Base-by-base conservation (phyloP, 2,113 vertebrate genomes). In the Phalacrocorax pelagicus region DNA sequence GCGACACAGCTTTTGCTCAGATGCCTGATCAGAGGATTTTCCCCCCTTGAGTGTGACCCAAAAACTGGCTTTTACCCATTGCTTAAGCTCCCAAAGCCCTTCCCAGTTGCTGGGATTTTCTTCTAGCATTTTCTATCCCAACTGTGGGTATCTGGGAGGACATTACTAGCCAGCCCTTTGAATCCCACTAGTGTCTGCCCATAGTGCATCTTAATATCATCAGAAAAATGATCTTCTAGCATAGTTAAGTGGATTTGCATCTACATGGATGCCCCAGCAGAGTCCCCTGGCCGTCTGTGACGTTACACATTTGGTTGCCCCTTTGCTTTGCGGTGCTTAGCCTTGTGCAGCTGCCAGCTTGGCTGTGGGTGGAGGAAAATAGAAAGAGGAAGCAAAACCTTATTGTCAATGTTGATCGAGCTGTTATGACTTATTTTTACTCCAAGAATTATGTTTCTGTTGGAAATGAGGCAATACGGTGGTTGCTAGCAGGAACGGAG, bases 391-490 rank as follows among this genome's bases (percentile, higher is more conserved):
- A 46, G 30, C 12, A 57, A 58, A 69, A 26, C 14, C 30, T 70
- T 18, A 7, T 38, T 34, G 51, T 27, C 14, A 2, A 6, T 36
- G 36, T 20, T 54, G 36, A 30, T 21, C 3, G 30, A 55, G 22
- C 26, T 91, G 27, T 38, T 72, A 3, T 17, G 30, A 11, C 8
- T 55, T 72, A 8, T 42, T 72, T 61, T 61, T 12, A 16, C 47
- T 11, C 4, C 12, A 12, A 44, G 30, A 59, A 52, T 54, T 32
- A 3, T 1, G 3, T 82, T 71, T 66, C 38, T 30, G 2, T 11
- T 30, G 55, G 72, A n/a, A 38, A n/a, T 27, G 42, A 34, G 63
- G 22, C 0, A 10, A 29, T 5, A 10, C 0, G 4, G n/a, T 17
- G 47, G 14, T n/a, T 71, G 23, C 61, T 9, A 20, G n/a, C 59